Conservation (phyloP, 2,888 invertebrate species). For the Lysandra coridon region DNA sequence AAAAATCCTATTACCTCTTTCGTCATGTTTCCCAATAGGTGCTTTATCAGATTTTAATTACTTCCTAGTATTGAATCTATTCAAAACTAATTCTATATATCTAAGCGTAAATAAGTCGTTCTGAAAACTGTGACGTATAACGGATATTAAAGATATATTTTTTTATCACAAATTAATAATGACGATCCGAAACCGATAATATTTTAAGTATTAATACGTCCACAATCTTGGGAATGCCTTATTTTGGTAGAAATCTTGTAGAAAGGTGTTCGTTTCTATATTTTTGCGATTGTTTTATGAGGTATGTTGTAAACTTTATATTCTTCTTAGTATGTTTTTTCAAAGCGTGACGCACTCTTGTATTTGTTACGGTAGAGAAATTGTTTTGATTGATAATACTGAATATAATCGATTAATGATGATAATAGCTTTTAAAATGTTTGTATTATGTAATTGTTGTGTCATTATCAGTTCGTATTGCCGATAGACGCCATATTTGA, state of each 20-base stretch:
- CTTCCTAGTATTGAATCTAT: not conserved
- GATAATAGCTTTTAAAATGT: not conserved
- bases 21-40: not conserved
- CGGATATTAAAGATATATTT: not conserved
- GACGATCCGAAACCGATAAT: conserved; percentile 20
- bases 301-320: not conserved
- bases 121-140: conserved; percentile 25
- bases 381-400: not conserved
- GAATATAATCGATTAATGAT: not conserved
- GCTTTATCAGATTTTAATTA: not conserved
- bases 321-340: not conserved
- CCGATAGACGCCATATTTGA: not conserved
- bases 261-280: conserved; percentile 5
- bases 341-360: not conserved
- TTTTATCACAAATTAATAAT: conserved; percentile 24
- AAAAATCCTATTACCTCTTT: not conserved
- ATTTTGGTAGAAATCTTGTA: conserved; percentile 8
- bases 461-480: not conserved
- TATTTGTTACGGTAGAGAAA: not conserved
- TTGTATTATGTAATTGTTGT: not conserved
- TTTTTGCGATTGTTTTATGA: not conserved
- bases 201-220: conserved; percentile 22
- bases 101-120: not conserved
- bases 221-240: not conserved
- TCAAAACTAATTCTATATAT: not conserved